phyloP scores from a whole-genome alignment of 2,113 vertebrate genomes.

The Heptranchias perlo region DNA sequence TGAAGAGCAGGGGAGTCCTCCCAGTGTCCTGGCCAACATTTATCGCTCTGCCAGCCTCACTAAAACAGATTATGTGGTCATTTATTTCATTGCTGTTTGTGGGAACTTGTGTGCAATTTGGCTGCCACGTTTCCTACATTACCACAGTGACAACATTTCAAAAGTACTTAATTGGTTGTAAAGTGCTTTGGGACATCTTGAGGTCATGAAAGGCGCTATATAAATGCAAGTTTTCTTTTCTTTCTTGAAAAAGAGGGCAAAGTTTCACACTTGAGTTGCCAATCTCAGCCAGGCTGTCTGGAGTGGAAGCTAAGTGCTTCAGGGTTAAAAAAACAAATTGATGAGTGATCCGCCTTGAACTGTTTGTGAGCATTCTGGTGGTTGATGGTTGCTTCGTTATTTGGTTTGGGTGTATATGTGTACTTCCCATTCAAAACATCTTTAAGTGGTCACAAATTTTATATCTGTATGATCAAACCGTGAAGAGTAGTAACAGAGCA shows the following conservation, averaged over 20 bases:
- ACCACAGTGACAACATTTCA: neutral
- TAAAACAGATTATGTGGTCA: neutral
- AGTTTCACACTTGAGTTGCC: neutral
- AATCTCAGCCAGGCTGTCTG: neutral
- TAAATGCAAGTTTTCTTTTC: neutral
- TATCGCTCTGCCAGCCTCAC: neutral
- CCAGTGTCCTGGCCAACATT: neutral
- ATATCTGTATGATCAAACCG: neutral
- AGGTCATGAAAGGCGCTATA: neutral
- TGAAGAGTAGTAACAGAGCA: neutral
- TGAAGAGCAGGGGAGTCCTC: neutral
- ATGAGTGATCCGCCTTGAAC: too few species aligned
- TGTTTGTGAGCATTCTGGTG: neutral
- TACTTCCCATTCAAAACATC: too few species aligned
- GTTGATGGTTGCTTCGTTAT: neutral
- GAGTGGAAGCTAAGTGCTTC: neutral
- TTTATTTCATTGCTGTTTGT: neutral
- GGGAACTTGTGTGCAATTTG: neutral
- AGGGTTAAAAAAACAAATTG: neutral
- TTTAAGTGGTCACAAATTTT: neutral
- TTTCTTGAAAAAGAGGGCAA: neutral
- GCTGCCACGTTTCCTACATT: neutral
- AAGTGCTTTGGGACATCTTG: neutral
- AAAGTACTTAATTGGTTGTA: neutral
- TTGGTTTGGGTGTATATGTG: neutral